phyloP scores from a whole-genome alignment of 2,888 invertebrate genomes.

The Shargacucullia verbasci region DNA sequence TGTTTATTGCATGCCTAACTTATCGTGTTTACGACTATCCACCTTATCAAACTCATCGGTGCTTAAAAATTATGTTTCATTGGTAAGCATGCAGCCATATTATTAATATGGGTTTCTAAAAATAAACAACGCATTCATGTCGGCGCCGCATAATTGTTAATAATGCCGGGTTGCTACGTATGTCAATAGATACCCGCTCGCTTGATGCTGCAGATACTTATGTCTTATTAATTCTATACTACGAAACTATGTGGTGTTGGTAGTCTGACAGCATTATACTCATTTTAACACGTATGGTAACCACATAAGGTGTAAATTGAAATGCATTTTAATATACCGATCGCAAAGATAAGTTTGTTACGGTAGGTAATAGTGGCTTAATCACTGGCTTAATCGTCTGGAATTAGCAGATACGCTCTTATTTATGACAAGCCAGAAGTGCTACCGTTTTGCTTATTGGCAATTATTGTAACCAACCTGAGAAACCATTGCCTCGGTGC shows the following conservation, averaged over 20 bases:
- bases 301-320: conserved; percentile 37
- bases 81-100: conserved; percentile 37
- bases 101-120: conserved; percentile 55
- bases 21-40: conserved; percentile 48
- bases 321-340: conserved; percentile 8
- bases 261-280: conserved; percentile 7
- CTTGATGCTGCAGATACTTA: conserved; percentile 54
- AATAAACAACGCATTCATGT: conserved; percentile 62
- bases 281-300: conserved; percentile 24
- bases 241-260: conserved; percentile 63
- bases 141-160: conserved; percentile 79
- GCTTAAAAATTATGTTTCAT: conserved; percentile 50
- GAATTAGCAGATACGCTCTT: conserved; percentile 69
- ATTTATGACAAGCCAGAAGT: conserved; percentile 57
- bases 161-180: conserved; percentile 62
- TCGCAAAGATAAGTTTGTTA: conserved; percentile 36
- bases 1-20: conserved; percentile 37
- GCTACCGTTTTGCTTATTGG: conserved; percentile 58
- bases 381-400: conserved; percentile 58
- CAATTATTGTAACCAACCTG: conserved; percentile 30
- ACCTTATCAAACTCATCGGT: conserved; percentile 50
- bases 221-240: conserved; percentile 66
- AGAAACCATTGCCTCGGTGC: conserved; percentile 23
- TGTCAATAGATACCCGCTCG: conserved; percentile 64
- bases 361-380: conserved; percentile 54